These are phyloP conservation scores for Heliconius sara DNA, from an alignment of 2,888 invertebrate species.

Conservation along the genomic window DNA sequence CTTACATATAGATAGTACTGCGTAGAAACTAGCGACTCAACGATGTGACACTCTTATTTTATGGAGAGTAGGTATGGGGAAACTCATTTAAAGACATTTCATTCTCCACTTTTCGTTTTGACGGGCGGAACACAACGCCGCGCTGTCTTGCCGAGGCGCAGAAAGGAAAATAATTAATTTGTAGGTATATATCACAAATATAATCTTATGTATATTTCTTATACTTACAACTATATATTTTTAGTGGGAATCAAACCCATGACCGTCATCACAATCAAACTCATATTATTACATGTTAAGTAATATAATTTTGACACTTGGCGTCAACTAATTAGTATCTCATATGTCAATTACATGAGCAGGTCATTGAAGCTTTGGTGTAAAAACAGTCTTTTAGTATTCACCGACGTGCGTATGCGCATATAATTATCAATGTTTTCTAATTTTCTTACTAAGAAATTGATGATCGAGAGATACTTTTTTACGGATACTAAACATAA, in stretches of 20 bases:
- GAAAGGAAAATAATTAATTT: too few relatives aligned
- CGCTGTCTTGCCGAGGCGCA: too few relatives aligned
- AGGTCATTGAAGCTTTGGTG: constrained; percentile 6
- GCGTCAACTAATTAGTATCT: constrained; percentile 20
- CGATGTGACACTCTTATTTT: too few relatives aligned
- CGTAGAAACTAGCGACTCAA: too few relatives aligned
- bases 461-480: neutral
- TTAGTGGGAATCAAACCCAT: neutral
- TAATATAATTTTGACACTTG: neutral
- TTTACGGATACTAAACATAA: neutral
- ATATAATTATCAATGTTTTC: constrained; percentile 57
- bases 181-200: too few relatives aligned
- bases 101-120: too few relatives aligned
- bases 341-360: neutral
- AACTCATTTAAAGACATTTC: too few relatives aligned
- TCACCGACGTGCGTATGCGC: constrained; percentile 71
- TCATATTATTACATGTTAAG: constrained; percentile 18
- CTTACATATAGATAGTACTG: too few relatives aligned
- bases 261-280: neutral
- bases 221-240: too few relatives aligned
- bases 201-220: too few relatives aligned
- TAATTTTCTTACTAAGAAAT: constrained; percentile 14
- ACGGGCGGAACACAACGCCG: too few relatives aligned
- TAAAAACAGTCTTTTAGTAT: constrained; percentile 56
- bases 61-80: too few relatives aligned